Evolutionary conservation across 2,888 invertebrate species (phyloP).

Genomic region (Athripsodes cinereus): DNA sequence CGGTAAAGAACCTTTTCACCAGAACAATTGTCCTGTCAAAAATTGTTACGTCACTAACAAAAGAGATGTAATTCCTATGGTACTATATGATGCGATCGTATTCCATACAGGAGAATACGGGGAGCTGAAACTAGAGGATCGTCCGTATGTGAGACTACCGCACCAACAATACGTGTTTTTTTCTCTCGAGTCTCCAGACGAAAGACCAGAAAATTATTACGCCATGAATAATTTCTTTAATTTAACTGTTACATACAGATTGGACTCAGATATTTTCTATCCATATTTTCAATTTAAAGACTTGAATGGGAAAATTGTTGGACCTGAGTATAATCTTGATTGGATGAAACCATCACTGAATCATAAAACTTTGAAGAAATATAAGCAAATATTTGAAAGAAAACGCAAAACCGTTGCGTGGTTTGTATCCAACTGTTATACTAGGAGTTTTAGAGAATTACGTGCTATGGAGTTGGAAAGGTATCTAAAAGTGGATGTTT

Average conservation of each 20-base stretch:
- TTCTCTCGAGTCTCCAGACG: slow-evolving; percentile 42
- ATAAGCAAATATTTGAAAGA: slow-evolving; percentile 10
- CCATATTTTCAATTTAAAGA: slow-evolving; percentile 36
- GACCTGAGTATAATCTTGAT: slow-evolving; percentile 31
- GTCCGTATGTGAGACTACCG: slow-evolving; percentile 21
- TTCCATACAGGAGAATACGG: slow-evolving; percentile 48
- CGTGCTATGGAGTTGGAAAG: slow-evolving; percentile 46
- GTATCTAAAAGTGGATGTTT: slow-evolving; percentile 55
- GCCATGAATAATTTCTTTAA: slow-evolving; percentile 44
- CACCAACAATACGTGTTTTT: slow-evolving; percentile 50
- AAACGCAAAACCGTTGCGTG: slow-evolving; percentile 50
- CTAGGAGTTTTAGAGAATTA: slow-evolving; percentile 40
- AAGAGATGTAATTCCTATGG: slow-evolving; percentile 33
- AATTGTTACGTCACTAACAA: slow-evolving; percentile 43
- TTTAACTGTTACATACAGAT: slow-evolving; percentile 51
- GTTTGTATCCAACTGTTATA: slow-evolving; percentile 51
- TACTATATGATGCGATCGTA: slow-evolving; percentile 46
- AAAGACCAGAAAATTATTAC: slow-evolving; percentile 27
- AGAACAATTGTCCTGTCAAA: slow-evolving; percentile 35
- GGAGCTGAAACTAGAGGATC: slow-evolving; percentile 37
- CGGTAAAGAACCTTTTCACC: slow-evolving; percentile 35
- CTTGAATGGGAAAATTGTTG: slow-evolving; percentile 33
- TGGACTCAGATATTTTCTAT: slow-evolving; percentile 46
- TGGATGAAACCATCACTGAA: slow-evolving; percentile 30
- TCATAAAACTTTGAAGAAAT: background rate